Evolutionary conservation across 2,888 invertebrate species (phyloP), one percentile per base, ranked within the genome.

Genomic region (Suillia variegata): DNA sequence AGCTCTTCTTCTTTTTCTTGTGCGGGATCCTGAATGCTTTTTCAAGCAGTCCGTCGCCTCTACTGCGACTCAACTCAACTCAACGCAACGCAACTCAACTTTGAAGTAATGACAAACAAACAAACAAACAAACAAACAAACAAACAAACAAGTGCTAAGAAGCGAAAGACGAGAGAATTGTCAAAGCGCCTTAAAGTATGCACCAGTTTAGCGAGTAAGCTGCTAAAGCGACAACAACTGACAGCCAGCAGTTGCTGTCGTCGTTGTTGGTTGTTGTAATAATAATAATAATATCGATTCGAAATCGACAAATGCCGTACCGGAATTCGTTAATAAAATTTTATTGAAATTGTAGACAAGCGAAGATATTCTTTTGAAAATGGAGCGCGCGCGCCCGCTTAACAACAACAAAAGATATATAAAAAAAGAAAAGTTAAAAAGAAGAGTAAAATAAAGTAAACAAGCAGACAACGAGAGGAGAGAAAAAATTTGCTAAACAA

Each of bases 331-430:
- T 77, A 77, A 77, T 77, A 77, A 78, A 77, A 77, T 77, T 78
- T 77, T 77, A 77, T 77, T 78, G 77, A 77, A 77, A 78, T 78
- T 76, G 78, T 74, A 76, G 78, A 78, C 78, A 75, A 73, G 75
- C 72, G 74, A 50, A 50, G 24, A 50, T 50, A 50, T 50, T 24
- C 24, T 50, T 50, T 50, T 50, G 48, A 22, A 48, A n/a, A n/a
- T 21, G 6, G 3, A 10, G 70, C 75, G 72, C 12, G n/a, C n/a
- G n/a, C n/a, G n/a, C n/a, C n/a, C n/a, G n/a, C n/a, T n/a, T n/a
- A 18, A 53, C n/a, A 33, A 53, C 33, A 52, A 53, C 17, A 53
- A 15, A 33, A 53, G 12, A 34, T 34, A 4, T 12, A 34, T 34
- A 17, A 20, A 45, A 45, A 54, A 50, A 59, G 50, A 49, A 74